These are phyloP conservation scores for Nesidiocoris tenuis DNA, from an alignment of 2,888 invertebrate species.

Conservation along the genomic window DNA sequence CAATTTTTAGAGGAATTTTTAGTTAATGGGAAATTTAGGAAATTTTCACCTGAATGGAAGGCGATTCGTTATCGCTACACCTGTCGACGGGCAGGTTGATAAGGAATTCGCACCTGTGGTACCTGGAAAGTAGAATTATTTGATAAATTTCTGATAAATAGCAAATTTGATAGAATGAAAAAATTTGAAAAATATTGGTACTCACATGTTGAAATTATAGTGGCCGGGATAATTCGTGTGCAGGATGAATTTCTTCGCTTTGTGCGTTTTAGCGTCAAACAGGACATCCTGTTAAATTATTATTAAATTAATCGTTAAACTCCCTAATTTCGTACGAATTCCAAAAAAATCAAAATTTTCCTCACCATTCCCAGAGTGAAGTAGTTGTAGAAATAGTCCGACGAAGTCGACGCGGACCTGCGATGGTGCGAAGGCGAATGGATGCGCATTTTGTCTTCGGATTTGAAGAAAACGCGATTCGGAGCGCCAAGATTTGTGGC, in stretches of 20 bases:
- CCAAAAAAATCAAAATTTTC: no score
- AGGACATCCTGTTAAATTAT: slow-evolving; percentile 85
- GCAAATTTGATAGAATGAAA: background rate
- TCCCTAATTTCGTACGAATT: no score
- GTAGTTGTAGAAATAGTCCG: slow-evolving; percentile 98
- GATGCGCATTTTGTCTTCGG: slow-evolving; percentile 99
- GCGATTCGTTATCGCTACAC: slow-evolving; percentile 23
- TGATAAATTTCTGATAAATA: background rate
- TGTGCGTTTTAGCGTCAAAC: slow-evolving; percentile 92
- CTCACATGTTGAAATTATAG: slow-evolving; percentile 97
- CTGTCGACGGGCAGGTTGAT: slow-evolving; percentile 61
- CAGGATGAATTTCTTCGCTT: slow-evolving; percentile 93
- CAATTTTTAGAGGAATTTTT: background rate
- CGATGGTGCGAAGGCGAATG: slow-evolving; percentile 71
- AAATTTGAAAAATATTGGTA: no score
- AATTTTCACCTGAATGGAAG: slow-evolving; percentile 25
- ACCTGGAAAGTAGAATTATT: slow-evolving; percentile 54
- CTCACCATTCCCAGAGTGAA: slow-evolving; percentile 92
- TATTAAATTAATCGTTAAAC: no score
- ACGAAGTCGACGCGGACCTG: slow-evolving; percentile 68
- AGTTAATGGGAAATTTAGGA: no score
- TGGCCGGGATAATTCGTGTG: slow-evolving; percentile 99
- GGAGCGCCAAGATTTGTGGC: slow-evolving; percentile 87
- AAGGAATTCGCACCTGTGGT: slow-evolving; percentile 90
- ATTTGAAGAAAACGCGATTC: slow-evolving; percentile 90